Evolutionary conservation across 2,888 invertebrate genomes (phyloP), one percentile per base, ranked within the genome.

Genomic region (Polydrusus cervinus): DNA sequence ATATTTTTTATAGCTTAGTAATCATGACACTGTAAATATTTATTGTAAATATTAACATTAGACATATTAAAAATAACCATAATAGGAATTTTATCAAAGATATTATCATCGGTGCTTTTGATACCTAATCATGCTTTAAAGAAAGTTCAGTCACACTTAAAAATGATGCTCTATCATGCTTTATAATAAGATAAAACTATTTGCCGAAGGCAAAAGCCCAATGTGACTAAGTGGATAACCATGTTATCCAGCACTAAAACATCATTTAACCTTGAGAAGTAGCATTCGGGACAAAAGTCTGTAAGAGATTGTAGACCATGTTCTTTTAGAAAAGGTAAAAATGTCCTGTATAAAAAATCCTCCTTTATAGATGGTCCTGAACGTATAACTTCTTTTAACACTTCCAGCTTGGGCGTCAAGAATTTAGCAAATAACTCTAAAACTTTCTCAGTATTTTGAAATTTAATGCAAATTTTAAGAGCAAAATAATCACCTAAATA

Each of bases 231-330:
- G n/a, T n/a, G n/a, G n/a, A n/a, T 25, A 3, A 25, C 60, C 34
- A 88, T 77, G 55, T 88, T 86, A 75, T 89, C 87, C 20, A 88
- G 83, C 3, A 88, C 81, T 2, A 88, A 71, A 11, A 85, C 71
- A 66, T 87, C 81, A 34, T 82, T 79, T 1, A 81, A 76, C 49
- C 85, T 83, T 1, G 82, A 80, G 9, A 85, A 79, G 76, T 85
- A 86, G 79, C 86, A 88, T 20, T 79, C 69, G 1, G 88, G 83
- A 0, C 87, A 84, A 64, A 81, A 81, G 38, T 79, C 78, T 25
- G 71, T 62, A 25, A 83, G 74, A 73, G 53, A 75, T 45, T 53
- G 62, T 13, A 80, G 83, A 80, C 47, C 82, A 77, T 55, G 77
- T 76, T 73, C 49, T 83, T 78, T 0, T 88, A 88, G 77, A 18